A percentile compares a stretch with the other conserved stretches of the same genome.
Conservation (phyloP, 92 coral and sea anemone species). For the Scolanthus callimorphus region DNA sequence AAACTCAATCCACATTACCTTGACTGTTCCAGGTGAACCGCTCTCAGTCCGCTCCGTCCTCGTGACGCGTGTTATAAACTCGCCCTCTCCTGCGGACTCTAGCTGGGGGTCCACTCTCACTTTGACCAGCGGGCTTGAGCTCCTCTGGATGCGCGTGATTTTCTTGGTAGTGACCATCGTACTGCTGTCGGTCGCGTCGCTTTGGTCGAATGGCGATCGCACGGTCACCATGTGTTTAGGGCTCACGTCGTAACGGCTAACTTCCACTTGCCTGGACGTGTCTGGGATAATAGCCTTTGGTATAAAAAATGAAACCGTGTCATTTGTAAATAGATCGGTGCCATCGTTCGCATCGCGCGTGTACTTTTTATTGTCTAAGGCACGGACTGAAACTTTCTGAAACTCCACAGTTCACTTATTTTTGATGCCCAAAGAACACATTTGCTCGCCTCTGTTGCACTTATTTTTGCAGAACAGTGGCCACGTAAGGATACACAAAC, state of each 20-base stretch:
- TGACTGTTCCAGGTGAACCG: slow-evolving; percentile 3
- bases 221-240: slow-evolving; percentile 66
- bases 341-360: too few relatives aligned
- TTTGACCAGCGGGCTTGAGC: slow-evolving; percentile 32
- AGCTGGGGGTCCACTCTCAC: slow-evolving; percentile 32
- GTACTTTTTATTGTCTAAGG: too few relatives aligned
- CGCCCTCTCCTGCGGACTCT: not conserved
- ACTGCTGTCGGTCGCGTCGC: not conserved
- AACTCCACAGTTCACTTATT: too few relatives aligned
- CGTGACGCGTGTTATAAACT: slow-evolving; percentile 15
- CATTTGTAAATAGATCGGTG: too few relatives aligned
- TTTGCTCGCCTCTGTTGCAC: too few relatives aligned
- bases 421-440: too few relatives aligned
- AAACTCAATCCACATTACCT: too few relatives aligned
- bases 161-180: slow-evolving; percentile 31
- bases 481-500: too few relatives aligned
- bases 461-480: too few relatives aligned
- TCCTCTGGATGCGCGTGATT: slow-evolving; percentile 57
- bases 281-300: not conserved
- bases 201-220: slow-evolving; percentile 52
- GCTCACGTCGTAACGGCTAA: slow-evolving; percentile 47
- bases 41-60: not conserved
- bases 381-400: too few relatives aligned
- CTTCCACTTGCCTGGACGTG: slow-evolving; percentile 18
- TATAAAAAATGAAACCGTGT: too few relatives aligned